phyloP scores from a whole-genome alignment of 1,140 invertebrate species.

The Stegodyphus dumicola region DNA sequence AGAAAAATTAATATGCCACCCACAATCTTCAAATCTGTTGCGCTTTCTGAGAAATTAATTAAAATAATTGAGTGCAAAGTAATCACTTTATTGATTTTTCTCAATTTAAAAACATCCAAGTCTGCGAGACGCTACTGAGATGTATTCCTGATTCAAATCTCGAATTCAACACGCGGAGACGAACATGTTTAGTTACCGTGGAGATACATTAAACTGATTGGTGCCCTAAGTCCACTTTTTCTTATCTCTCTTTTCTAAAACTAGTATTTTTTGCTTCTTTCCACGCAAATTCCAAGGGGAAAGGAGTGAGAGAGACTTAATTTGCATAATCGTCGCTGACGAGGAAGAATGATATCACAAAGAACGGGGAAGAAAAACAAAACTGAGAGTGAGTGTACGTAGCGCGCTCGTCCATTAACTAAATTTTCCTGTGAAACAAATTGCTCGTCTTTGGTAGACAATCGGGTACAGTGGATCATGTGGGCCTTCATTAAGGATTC shows the following conservation, averaged over 20 bases:
- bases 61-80: too few species aligned
- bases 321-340: conserved; percentile 43
- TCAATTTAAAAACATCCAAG: too few species aligned
- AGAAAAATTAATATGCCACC: too few species aligned
- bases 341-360: conserved; percentile 5
- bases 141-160: too few species aligned
- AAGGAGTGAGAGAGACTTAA: conserved; percentile 16
- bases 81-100: too few species aligned
- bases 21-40: too few species aligned
- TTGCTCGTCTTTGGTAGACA: conserved; percentile 10
- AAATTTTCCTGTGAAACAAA: conserved; percentile 40
- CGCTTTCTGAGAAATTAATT: too few species aligned
- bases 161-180: too few species aligned
- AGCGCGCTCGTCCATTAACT: conserved; percentile 31
- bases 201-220: conserved; percentile 44
- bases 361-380: conserved; percentile 2
- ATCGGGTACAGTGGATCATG: not conserved
- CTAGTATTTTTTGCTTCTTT: not conserved
- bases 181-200: not conserved
- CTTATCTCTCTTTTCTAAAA: not conserved
- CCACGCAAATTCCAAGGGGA: not conserved
- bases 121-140: too few species aligned
- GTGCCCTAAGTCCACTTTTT: not conserved
- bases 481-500: too few species aligned
- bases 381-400: not conserved